These are phyloP conservation scores for Temnopleurus reevesii DNA, from an alignment of 53 echinoderm and acorn worm genomes.

Conservation along the genomic window DNA sequence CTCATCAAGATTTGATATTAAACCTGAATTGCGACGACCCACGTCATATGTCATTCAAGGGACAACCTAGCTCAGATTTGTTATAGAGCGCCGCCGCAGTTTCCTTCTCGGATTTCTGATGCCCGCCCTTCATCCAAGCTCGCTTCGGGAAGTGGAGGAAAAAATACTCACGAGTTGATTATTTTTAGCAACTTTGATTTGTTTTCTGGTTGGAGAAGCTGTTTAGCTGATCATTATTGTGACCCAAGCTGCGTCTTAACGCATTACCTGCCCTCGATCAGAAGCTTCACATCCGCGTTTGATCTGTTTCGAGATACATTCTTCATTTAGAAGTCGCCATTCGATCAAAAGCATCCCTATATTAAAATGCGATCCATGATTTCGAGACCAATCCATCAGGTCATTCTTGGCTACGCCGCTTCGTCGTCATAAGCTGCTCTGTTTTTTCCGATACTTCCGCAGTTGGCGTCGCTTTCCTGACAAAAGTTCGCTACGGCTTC, in stretches of 20 bases:
- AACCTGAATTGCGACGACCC: not conserved
- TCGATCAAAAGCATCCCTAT: not conserved
- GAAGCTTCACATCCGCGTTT: not conserved
- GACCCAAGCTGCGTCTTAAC: not conserved
- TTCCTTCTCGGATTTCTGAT: conserved; percentile 7
- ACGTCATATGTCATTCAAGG: conserved; percentile 28
- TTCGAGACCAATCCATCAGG: conserved; percentile 21
- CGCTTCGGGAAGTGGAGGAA: conserved; percentile 24
- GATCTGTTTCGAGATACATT: not conserved
- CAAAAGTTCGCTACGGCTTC: not conserved
- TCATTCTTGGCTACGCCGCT: not conserved
- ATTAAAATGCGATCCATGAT: not conserved
- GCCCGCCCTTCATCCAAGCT: not conserved
- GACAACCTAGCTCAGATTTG: not conserved
- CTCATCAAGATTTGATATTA: conserved; percentile 2
- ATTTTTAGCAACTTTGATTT: not conserved
- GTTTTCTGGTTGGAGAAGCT: not conserved
- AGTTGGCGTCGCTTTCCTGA: not conserved
- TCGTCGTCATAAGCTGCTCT: not conserved
- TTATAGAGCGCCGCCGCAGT: conserved; percentile 6
- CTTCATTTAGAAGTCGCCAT: not conserved
- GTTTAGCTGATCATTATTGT: not conserved
- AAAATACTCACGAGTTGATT: not conserved
- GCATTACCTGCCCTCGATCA: not conserved
- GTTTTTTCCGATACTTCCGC: not conserved